These are phyloP conservation scores for Laticauda colubrina DNA, from an alignment of 2,113 vertebrate genomes.

Conservation along the genomic window DNA sequence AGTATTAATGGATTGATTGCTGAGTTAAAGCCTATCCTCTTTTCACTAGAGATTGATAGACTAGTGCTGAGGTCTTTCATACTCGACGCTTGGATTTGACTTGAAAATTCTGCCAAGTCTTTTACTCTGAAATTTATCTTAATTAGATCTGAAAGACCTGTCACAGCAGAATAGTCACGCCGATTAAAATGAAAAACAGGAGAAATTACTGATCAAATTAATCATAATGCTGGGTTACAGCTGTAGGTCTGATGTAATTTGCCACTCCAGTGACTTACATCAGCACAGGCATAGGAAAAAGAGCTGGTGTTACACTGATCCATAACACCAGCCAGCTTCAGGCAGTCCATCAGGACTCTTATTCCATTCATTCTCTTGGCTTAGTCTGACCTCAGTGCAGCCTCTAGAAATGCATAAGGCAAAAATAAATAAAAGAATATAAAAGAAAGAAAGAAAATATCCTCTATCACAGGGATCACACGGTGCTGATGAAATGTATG, in stretches of 20 bases:
- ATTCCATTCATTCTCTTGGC: conserved; percentile 76
- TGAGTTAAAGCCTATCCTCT: conserved; percentile 75
- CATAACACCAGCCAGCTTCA: conserved; percentile 86
- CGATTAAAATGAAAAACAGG: conserved; percentile 99
- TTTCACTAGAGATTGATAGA: conserved; percentile 93
- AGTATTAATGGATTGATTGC: conserved; percentile 96
- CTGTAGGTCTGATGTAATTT: conserved; percentile 99
- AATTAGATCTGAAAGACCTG: conserved; percentile 99
- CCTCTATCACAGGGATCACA: conserved; percentile 17
- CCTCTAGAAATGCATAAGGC: conserved; percentile 75
- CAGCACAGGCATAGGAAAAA: conserved; percentile 83
- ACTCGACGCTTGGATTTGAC: conserved; percentile 92
- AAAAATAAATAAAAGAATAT: conserved; percentile 51
- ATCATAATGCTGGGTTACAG: conserved; percentile 99
- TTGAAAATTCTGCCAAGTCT: conserved; percentile 91
- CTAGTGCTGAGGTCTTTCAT: conserved; percentile 91
- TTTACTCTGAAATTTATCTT: conserved; percentile 99
- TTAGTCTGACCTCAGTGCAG: conserved; percentile 75
- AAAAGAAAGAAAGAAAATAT: neutral
- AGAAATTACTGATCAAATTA: conserved; percentile 99
- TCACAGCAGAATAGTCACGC: conserved; percentile 99
- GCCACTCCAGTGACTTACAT: conserved; percentile 99
- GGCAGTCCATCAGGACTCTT: conserved; percentile 78
- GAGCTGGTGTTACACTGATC: conserved; percentile 88
- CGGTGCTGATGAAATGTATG: conserved; percentile 38